phyloP scores from a whole-genome alignment of 2,797 vertebrate species.

The Hoplostethus atlanticus region DNA sequence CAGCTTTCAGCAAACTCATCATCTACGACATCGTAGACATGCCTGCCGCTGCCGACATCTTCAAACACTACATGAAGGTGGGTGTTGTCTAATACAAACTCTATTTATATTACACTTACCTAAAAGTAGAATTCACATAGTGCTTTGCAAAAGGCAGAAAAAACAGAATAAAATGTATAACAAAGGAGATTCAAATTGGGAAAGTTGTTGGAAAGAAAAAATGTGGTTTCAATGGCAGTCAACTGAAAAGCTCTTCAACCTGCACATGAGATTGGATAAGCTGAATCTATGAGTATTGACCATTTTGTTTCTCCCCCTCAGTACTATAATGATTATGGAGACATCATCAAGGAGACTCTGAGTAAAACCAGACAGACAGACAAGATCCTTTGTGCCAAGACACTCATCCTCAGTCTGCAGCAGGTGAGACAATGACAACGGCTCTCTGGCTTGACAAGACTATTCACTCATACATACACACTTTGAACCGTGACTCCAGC shows the following conservation, averaged over 20 bases:
- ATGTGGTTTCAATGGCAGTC: neutral
- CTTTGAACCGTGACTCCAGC: neutral
- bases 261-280: neutral
- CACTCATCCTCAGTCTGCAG: conserved; percentile 98
- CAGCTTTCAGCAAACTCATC: conserved; percentile 98
- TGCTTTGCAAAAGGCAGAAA: no score
- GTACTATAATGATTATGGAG: conserved; percentile 99
- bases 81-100: neutral
- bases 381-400: conserved; percentile 99
- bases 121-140: no score
- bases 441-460: neutral
- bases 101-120: no score
- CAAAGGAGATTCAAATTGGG: no score
- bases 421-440: conserved; percentile 86
- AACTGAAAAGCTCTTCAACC: neutral
- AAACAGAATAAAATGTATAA: no score
- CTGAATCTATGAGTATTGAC: neutral
- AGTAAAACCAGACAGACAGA: conserved; percentile 99
- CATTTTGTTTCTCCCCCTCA: conserved; percentile 63
- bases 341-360: conserved; percentile 99
- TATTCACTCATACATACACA: neutral
- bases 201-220: neutral
- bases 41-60: conserved; percentile 98
- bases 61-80: conserved; percentile 99
- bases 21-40: conserved; percentile 99